Evolutionary conservation across 37 sponge, comb jelly and placozoan species (phyloP), one percentile per base, ranked within the genome.

Genomic region (Beroe forskalii): DNA sequence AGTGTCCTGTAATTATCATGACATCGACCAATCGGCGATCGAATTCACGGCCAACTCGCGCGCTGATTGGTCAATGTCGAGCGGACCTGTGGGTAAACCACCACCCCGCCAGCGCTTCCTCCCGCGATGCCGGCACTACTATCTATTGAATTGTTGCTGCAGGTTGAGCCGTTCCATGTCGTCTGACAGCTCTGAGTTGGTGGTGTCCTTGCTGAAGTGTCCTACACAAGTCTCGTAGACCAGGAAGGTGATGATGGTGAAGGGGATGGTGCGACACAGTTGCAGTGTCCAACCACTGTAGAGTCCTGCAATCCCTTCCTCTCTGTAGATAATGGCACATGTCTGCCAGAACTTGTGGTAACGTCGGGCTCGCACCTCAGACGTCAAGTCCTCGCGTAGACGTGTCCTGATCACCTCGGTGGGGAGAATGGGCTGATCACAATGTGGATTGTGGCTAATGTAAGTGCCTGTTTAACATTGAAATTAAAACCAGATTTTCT

Each of bases 241-340:
- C 4, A 40, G 30, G 86, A 80, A 80, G 19, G 86, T 80, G 27
- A 80, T 80, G 55, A 80, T 80, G 48, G 86, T 80, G 27, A 80
- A 80, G 86, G 86, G 86, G 48, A 80, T 43, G 86, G 86, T 80
- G 1, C 35, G 40, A 48, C 8, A 41, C 8, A 80, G 86, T 12
- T 80, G 86, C 30, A 80, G 55, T 38, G 40, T 38, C 86, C 86
- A 80, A 14, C 86, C 86, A 35, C 55, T n/a, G 55, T 80, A 80
- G n/a, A 41, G 14, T 0, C 86, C 86, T 2, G 28, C 25, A 1
- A 80, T 32, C 17, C 86, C 86, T 27, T 80, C 86, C 27, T 80
- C 86, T 43, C n/a, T 80, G 31, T 80, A 80, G 27, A 80, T 80
- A 2, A 25, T 4, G 4, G 14, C 30, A 4, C 44, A 44, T 4